These are phyloP conservation scores for Drosophila erecta DNA, from an alignment of 1,140 invertebrate species.

Conservation along the genomic window DNA sequence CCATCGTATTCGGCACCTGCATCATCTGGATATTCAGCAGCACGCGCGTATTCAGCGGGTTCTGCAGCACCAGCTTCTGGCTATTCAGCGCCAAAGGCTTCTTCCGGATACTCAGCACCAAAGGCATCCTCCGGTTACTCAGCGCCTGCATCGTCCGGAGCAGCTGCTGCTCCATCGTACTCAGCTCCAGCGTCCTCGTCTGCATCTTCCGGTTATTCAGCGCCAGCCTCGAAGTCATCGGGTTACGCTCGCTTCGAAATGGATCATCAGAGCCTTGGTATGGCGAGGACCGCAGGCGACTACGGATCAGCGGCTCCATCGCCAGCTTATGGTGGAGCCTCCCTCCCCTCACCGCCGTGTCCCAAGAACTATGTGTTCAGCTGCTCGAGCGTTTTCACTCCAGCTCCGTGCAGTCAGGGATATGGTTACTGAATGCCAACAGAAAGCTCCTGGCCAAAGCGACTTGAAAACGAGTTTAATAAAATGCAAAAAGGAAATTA, in stretches of 20 bases:
- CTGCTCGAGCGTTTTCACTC: conserved; percentile 58
- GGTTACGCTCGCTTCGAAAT: conserved; percentile 52
- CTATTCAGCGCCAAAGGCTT: conserved; percentile 1
- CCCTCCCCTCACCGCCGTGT: conserved; percentile 54
- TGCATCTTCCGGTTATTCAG: conserved; percentile 32
- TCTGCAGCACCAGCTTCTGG: background rate
- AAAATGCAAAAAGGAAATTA: background rate
- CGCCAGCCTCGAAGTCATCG: conserved; percentile 32
- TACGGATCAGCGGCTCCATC: conserved; percentile 31
- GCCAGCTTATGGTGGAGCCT: conserved; percentile 33
- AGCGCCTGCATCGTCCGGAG: conserved; percentile 28
- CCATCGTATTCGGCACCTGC: conserved; percentile 19
- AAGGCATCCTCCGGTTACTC: conserved; percentile 15
- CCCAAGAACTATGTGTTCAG: conserved; percentile 62
- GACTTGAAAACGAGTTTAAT: conserved; percentile 3
- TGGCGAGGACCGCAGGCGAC: conserved; percentile 19
- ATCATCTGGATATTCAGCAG: conserved; percentile 2
- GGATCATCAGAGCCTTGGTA: conserved; percentile 26
- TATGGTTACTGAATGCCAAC: conserved; percentile 32
- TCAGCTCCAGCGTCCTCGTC: conserved; percentile 28
- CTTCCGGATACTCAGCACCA: conserved; percentile 43
- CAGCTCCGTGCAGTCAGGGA: conserved; percentile 52
- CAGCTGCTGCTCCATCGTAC: background rate
- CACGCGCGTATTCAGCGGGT: background rate
- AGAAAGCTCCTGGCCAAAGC: background rate